Evolutionary conservation across 1,140 invertebrate species (phyloP).

Genomic region (Drosophila athabasca): DNA sequence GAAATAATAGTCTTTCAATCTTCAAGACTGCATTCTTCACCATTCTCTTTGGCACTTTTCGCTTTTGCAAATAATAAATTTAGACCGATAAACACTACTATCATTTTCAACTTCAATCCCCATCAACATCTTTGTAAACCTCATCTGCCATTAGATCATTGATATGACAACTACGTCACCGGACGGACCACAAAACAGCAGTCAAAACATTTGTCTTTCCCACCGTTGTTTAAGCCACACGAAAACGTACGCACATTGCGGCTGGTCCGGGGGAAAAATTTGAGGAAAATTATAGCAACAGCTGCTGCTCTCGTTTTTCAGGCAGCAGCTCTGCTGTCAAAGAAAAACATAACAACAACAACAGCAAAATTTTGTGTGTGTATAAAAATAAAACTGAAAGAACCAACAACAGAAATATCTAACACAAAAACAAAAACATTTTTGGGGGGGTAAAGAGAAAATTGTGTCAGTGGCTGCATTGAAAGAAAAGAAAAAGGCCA

Average conservation of each 20-base stretch:
- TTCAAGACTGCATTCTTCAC: too few relatives aligned
- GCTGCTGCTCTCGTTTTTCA: slow-evolving; percentile 69
- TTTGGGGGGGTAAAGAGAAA: slow-evolving; percentile 39
- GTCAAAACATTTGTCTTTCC: slow-evolving; percentile 24
- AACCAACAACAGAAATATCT: slow-evolving; percentile 26
- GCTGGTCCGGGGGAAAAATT: slow-evolving; percentile 10
- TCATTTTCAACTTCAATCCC: too few relatives aligned
- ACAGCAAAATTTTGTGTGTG: slow-evolving; percentile 32
- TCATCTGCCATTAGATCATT: too few relatives aligned
- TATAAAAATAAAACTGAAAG: slow-evolving; percentile 72
- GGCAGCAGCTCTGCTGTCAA: slow-evolving; percentile 38
- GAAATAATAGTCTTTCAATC: too few relatives aligned
- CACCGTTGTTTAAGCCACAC: not conserved
- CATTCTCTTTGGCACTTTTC: too few relatives aligned
- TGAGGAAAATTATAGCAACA: slow-evolving; percentile 47
- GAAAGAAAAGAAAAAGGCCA: slow-evolving; percentile 50
- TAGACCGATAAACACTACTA: too few relatives aligned
- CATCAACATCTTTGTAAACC: too few relatives aligned
- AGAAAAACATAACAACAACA: slow-evolving; percentile 21
- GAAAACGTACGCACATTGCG: slow-evolving; percentile 39
- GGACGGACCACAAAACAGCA: slow-evolving; percentile 29
- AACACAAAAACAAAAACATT: slow-evolving; percentile 27
- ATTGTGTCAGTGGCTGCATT: slow-evolving; percentile 69
- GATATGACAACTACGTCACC: not conserved
- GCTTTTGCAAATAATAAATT: too few relatives aligned